Percentiles rank a stretch among this genome's conserved stretches.
These are phyloP conservation scores for Athalia cordata DNA, from an alignment of 2,888 invertebrate species.

Conservation along the genomic window DNA sequence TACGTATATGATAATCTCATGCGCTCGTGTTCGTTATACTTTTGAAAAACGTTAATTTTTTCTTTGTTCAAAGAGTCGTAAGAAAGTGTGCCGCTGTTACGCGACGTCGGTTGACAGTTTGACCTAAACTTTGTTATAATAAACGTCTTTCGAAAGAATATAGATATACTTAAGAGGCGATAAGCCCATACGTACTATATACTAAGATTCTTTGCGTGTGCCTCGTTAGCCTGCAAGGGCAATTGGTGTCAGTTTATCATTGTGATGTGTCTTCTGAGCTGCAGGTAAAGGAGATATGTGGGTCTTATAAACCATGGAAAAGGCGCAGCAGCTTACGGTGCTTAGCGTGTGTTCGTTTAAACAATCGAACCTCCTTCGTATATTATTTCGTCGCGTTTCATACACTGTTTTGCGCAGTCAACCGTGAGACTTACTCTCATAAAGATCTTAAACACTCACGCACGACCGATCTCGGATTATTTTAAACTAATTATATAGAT, in stretches of 20 bases:
- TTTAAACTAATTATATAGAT: neutral
- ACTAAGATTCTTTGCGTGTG: neutral
- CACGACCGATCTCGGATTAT: neutral
- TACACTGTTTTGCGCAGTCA: neutral
- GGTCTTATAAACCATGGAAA: slow-evolving; percentile 14
- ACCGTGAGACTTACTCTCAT: neutral
- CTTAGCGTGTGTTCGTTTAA: slow-evolving; percentile 34
- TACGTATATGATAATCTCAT: neutral
- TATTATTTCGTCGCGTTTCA: neutral
- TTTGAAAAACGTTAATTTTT: neutral
- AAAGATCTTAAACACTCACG: neutral
- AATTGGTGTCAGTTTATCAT: slow-evolving; percentile 26
- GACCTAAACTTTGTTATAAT: slow-evolving; percentile 24
- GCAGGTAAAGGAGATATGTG: neutral
- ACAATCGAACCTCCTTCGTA: slow-evolving; percentile 31
- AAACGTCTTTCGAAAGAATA: slow-evolving; percentile 5
- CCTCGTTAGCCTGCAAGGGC: slow-evolving; percentile 30
- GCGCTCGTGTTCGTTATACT: neutral
- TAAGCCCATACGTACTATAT: slow-evolving; percentile 9
- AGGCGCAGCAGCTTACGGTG: slow-evolving; percentile 38
- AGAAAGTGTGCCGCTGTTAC: slow-evolving; percentile 25
- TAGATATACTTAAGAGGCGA: neutral
- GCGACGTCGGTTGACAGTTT: slow-evolving; percentile 2
- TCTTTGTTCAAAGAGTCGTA: neutral
- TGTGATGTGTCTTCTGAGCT: slow-evolving; percentile 8